Evolutionary conservation across 1,140 invertebrate genomes (phyloP).

Genomic region (Calephelis virginiensis): DNA sequence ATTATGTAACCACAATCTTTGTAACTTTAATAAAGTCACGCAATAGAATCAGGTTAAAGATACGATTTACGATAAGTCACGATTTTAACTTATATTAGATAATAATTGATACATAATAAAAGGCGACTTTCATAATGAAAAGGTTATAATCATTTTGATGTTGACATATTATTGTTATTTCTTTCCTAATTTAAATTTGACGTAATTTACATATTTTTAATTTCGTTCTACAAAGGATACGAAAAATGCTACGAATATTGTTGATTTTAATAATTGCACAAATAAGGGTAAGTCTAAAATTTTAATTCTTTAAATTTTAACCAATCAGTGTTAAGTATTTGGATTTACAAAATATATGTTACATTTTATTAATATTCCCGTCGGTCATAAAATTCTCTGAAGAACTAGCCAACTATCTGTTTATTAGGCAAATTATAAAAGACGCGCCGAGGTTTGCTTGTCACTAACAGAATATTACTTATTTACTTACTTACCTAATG

Average conservation of each 20-base stretch:
- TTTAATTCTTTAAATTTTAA: not conserved
- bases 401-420: not conserved
- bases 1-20: not conserved
- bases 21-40: not conserved
- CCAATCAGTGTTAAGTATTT: too few relatives aligned
- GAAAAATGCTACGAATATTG: not conserved
- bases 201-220: not conserved
- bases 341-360: too few relatives aligned
- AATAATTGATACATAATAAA: not conserved
- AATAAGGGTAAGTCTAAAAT: not conserved
- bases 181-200: slow-evolving; percentile 1
- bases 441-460: too few relatives aligned
- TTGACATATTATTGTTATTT: not conserved
- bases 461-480: too few relatives aligned
- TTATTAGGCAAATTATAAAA: not conserved
- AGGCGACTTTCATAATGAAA: not conserved
- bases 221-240: not conserved
- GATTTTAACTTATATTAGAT: not conserved
- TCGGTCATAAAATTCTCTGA: too few relatives aligned
- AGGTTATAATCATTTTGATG: not conserved
- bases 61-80: not conserved
- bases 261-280: not conserved
- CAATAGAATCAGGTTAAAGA: not conserved
- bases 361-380: too few relatives aligned
- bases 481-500: too few relatives aligned